Base-by-base conservation (phyloP, 2,113 vertebrate genomes). In the Chlorocebus sabaeus region DNA sequence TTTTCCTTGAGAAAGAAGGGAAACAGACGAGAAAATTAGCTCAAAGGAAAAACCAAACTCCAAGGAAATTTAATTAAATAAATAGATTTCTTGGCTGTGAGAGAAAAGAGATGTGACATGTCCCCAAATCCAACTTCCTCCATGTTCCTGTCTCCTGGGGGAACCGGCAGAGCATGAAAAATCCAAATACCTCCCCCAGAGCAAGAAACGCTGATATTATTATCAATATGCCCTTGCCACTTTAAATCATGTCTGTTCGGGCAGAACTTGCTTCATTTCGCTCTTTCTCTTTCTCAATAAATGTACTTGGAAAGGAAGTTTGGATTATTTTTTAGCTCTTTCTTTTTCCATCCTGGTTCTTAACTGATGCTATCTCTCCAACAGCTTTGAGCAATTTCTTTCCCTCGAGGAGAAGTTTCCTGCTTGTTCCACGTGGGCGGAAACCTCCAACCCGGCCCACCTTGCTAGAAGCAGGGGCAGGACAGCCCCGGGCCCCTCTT, bases 31-130 rank as follows among this genome's bases (percentile, higher is more conserved):
- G 88, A 97, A 98, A 88, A 93, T 82, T 70, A 84, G 86, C 91
- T 89, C 2, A 35, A 80, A 81, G 68, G 90, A 17, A 55, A 81
- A 98, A 88, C 3, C n/a, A 61, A 95, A 98, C 32, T 85, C 92
- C 48, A 87, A 80, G 72, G 93, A 97, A 97, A 95, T 95, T 70
- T 93, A 97, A 98, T 98, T 97, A 97, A 96, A 97, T 45, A 91
- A 95, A 90, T 78, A 89, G 97, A 96, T 94, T 87, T 90, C 96
- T 98, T 90, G 93, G 89, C 92, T 75, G 3, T 78, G 79, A 93
- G 93, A 98, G 97, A 97, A 95, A 94, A 92, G 94, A 96, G 93
- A 97, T 38, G 93, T 72, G 97, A 90, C 90, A 35, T 75, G 90
- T 55, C 86, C 98, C 96, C 13, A 82, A 82, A 88, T 86, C 87